phyloP scores from a whole-genome alignment of 2,113 vertebrate species.

The Erythrolamprus reginae region DNA sequence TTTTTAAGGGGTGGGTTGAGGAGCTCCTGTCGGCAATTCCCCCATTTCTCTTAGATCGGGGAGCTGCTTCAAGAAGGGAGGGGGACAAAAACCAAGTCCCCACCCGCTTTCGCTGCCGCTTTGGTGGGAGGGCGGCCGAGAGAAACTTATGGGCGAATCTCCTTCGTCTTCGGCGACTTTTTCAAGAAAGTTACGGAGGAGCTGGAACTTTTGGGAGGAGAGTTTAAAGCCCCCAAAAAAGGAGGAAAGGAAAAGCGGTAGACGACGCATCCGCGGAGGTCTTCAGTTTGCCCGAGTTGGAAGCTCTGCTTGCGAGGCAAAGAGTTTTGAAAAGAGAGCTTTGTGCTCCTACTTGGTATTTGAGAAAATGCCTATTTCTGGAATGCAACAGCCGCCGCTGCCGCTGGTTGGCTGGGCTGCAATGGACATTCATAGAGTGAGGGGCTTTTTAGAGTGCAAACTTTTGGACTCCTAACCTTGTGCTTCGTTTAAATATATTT shows the following conservation, averaged over 20 bases:
- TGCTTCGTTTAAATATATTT: neutral
- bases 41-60: neutral
- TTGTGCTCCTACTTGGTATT: slow-evolving; percentile 55
- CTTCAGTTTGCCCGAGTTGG: neutral
- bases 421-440: neutral
- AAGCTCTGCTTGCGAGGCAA: neutral
- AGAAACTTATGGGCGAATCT: neutral
- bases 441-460: neutral
- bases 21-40: neutral
- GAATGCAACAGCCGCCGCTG: slow-evolving; percentile 25
- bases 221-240: neutral
- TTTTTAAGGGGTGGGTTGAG: neutral
- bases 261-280: neutral
- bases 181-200: neutral
- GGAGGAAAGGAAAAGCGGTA: neutral
- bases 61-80: neutral
- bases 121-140: neutral
- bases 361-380: slow-evolving; percentile 61
- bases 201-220: neutral
- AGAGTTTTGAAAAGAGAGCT: slow-evolving; percentile 45
- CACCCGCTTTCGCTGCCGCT: neutral
- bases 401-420: slow-evolving; percentile 15
- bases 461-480: neutral
- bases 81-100: neutral
- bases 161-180: neutral